These are phyloP conservation scores for Calephelis virginiensis DNA, from an alignment of 1,140 invertebrate species.

Conservation along the genomic window DNA sequence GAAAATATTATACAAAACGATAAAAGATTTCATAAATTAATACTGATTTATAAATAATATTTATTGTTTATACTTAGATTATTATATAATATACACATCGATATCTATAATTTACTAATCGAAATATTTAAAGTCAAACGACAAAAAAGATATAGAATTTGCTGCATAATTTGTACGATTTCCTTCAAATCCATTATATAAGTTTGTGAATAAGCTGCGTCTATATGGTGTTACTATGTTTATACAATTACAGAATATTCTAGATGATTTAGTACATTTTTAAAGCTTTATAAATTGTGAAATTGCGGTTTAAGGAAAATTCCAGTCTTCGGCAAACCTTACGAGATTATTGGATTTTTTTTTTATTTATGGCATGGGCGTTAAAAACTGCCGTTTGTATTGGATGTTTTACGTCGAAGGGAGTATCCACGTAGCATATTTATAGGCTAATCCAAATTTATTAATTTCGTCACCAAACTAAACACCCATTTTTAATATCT, in stretches of 20 bases:
- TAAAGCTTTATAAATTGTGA: constrained; percentile 1
- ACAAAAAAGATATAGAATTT: neutral
- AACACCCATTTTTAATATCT: too few species aligned
- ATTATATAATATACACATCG: constrained; percentile 4
- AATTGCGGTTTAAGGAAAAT: neutral
- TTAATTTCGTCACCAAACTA: too few species aligned
- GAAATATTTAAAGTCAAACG: neutral
- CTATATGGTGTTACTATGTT: too few species aligned
- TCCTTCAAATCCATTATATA: neutral
- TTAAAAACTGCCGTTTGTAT: too few species aligned
- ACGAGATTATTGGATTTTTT: too few species aligned
- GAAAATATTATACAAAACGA: constrained; percentile 35
- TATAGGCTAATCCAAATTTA: too few species aligned
- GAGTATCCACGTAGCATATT: too few species aligned
- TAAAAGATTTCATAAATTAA: constrained; percentile 37
- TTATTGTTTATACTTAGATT: neutral
- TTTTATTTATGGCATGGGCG: too few species aligned
- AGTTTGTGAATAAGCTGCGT: neutral
- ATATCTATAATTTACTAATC: constrained; percentile 3
- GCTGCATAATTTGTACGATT: constrained; percentile 1
- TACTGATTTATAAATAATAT: constrained; percentile 32
- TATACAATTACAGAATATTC: too few species aligned
- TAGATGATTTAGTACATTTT: neutral
- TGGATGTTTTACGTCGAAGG: too few species aligned
- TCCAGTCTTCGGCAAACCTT: too few species aligned